Evolutionary conservation across 2,888 invertebrate genomes (phyloP), one percentile per base, ranked within the genome.

Genomic region (Sphecodes monilicornis): DNA sequence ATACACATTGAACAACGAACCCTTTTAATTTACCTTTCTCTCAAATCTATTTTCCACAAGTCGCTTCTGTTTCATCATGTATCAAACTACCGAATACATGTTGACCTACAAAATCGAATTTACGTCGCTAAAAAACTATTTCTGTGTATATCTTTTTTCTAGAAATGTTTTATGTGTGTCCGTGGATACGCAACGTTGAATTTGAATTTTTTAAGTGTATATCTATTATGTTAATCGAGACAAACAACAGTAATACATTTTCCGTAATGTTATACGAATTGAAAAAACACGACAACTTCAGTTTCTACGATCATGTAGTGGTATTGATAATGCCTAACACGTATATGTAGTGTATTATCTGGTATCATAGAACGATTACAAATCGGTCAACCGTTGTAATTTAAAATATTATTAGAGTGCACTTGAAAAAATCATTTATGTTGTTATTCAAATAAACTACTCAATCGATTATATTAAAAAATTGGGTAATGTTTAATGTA

Each of bases 151-250:
- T 39, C 11, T n/a, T 68, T 13, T 1, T 32, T 18, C 29, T 71
- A 41, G 39, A 80, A 50, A 78, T 71, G 50, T n/a, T 78, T 78
- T 8, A 3, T 36, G 1, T n/a, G 46, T 10, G 43, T 54, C 0
- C 16, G 41, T 5, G n/a, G 29, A 5, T 18, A 26, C 22, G 11
- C 16, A 13, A 26, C 13, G 3, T 66, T 22, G 22, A 66, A 36
- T 66, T 66, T 41, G 26, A 5, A 60, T 60, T 68, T 68, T 39
- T n/a, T 13, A 66, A 39, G 39, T 68, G n/a, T 68, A 13, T 68
- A 68, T 36, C 22, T 68, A 2, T n/a, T 29, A 60, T 3, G 18
- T 64, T 36, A 8, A 36, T 22, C 18, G 36, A 18, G 32, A 26
- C 22, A 18, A 72, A 54, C 54, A 36, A 36, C 41, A 16, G n/a